These are phyloP conservation scores for Palythoa grandiflora DNA, from an alignment of 92 coral and sea anemone genomes.

Conservation along the genomic window DNA sequence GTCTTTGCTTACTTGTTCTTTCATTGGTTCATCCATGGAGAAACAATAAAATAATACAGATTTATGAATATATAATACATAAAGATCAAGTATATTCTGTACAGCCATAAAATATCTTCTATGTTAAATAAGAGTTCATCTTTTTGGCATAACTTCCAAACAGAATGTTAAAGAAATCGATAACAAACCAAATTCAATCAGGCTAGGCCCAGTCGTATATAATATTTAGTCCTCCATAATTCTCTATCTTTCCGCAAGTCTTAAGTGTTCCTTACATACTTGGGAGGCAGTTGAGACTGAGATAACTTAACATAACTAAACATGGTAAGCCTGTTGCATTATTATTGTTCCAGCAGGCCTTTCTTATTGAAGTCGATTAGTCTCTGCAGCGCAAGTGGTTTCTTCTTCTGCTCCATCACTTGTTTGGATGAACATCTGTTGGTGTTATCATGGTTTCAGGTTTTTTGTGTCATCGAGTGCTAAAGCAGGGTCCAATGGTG, in stretches of 20 bases:
- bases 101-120: neutral
- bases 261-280: too few species aligned
- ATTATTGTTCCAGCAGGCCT: constrained; percentile 27
- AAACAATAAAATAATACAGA: too few species aligned
- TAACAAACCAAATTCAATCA: too few species aligned
- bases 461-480: neutral
- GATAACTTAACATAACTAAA: neutral
- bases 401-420: constrained; percentile 14
- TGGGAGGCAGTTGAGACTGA: neutral
- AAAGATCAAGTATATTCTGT: too few species aligned
- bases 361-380: constrained; percentile 31
- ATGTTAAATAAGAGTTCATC: too few species aligned
- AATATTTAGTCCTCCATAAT: too few species aligned
- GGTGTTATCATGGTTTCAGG: neutral
- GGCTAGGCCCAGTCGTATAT: too few species aligned
- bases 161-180: neutral
- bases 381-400: constrained; percentile 15
- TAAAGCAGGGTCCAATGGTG: neutral
- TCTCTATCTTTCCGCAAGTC: too few species aligned
- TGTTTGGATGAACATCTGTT: neutral
- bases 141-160: neutral
- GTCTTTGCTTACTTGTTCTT: too few species aligned
- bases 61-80: too few species aligned
- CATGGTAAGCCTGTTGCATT: neutral
- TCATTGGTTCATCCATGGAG: too few species aligned